phyloP scores from a whole-genome alignment of 30 jellyfish, hydroid and myxozoan genomes.

The Turritopsis rubra region DNA sequence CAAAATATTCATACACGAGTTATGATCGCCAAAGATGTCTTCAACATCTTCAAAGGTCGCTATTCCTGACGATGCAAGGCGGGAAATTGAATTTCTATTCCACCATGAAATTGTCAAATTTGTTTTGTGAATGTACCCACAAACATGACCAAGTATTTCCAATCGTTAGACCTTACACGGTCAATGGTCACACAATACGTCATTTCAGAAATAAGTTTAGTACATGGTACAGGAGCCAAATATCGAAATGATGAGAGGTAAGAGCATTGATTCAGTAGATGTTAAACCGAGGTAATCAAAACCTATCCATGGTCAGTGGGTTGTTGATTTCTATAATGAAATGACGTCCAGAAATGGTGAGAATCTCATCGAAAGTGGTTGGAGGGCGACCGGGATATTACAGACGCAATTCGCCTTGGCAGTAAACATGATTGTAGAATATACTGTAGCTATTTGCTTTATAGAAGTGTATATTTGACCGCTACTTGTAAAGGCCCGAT shows the following conservation, averaged over 20 bases:
- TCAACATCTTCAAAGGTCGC: too few species aligned
- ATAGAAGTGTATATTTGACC: too few species aligned
- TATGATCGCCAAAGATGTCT: too few species aligned
- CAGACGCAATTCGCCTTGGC: slow-evolving; percentile 18
- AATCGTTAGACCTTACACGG: too few species aligned
- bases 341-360: slow-evolving; percentile 21
- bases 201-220: neutral
- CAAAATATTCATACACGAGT: too few species aligned
- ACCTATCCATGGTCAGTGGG: slow-evolving; percentile 23
- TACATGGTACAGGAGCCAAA: slow-evolving; percentile 29
- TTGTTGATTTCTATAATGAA: slow-evolving; percentile 24
- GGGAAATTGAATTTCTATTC: slow-evolving; percentile 7
- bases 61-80: slow-evolving; percentile 24
- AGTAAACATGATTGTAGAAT: too few species aligned
- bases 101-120: slow-evolving; percentile 21
- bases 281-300: slow-evolving; percentile 4
- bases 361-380: slow-evolving; percentile 18
- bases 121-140: slow-evolving; percentile 29
- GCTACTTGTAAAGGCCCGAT: too few species aligned
- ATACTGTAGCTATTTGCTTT: too few species aligned
- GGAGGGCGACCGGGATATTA: slow-evolving; percentile 22
- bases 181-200: too few species aligned
- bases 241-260: slow-evolving; percentile 16
- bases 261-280: slow-evolving; percentile 9
- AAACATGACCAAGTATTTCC: too few species aligned